These are phyloP conservation scores for Papilio xuthus DNA, from an alignment of 1,140 invertebrate genomes.

Conservation along the genomic window DNA sequence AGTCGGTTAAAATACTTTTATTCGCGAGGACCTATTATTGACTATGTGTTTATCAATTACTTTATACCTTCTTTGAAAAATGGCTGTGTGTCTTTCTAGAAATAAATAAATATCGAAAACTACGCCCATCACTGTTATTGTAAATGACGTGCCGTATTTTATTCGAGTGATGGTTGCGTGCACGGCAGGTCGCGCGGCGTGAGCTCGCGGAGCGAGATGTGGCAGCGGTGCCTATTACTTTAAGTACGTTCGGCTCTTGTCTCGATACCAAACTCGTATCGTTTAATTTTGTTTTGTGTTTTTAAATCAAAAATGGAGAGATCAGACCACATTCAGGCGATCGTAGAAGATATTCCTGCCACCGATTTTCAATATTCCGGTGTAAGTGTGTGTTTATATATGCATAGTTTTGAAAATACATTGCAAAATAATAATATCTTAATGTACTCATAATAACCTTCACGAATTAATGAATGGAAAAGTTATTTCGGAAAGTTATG, in stretches of 20 bases:
- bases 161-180: background rate
- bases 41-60: too few species aligned
- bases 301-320: conserved; percentile 50
- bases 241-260: conserved; percentile 48
- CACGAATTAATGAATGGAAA: too few species aligned
- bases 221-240: conserved; percentile 49
- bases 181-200: background rate
- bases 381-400: conserved; percentile 55
- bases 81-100: too few species aligned
- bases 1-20: too few species aligned
- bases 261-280: conserved; percentile 41
- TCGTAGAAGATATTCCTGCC: conserved; percentile 59
- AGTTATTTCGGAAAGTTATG: too few species aligned
- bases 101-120: too few species aligned
- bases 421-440: too few species aligned
- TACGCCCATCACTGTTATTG: background rate
- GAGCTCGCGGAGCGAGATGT: conserved; percentile 47
- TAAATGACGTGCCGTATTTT: background rate
- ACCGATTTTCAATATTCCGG: conserved; percentile 69
- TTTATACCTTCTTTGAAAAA: too few species aligned
- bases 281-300: conserved; percentile 47
- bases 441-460: too few species aligned
- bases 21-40: too few species aligned
- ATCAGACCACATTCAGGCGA: conserved; percentile 53
- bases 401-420: too few species aligned